Conservation (phyloP, 2,888 invertebrate species). For the Aromia moschata region DNA sequence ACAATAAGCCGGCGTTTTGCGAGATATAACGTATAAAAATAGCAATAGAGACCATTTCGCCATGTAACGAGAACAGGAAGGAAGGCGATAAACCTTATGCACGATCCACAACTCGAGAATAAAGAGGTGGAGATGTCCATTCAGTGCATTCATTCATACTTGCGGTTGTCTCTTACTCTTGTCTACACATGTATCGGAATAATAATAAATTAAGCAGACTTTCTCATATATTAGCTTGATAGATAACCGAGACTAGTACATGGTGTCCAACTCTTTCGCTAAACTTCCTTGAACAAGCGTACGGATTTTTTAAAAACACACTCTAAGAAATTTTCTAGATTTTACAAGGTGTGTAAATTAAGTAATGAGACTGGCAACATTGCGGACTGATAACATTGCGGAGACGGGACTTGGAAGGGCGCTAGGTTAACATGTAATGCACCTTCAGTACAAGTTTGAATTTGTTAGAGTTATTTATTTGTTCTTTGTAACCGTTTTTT, state of each 20-base stretch:
- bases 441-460: too few species aligned
- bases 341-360: too few species aligned
- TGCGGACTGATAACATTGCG: too few species aligned
- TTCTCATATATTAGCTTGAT: conserved; percentile 13
- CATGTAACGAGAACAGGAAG: conserved; percentile 35
- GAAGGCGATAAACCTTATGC: conserved; percentile 26
- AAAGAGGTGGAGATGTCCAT: conserved; percentile 22
- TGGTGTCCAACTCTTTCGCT: conserved; percentile 4
- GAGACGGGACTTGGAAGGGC: too few species aligned
- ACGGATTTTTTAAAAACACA: too few species aligned
- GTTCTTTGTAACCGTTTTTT: too few species aligned
- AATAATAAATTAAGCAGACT: conserved; percentile 24
- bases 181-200: conserved; percentile 26
- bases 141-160: conserved; percentile 24
- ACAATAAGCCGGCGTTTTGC: conserved; percentile 26
- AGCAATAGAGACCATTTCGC: conserved; percentile 16
- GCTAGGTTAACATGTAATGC: too few species aligned
- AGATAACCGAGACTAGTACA: conserved; percentile 13
- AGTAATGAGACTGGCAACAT: too few species aligned
- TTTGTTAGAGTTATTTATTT: too few species aligned
- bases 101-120: conserved; percentile 19
- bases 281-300: too few species aligned
- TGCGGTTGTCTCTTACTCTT: conserved; percentile 24
- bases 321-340: too few species aligned
- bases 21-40: conserved; percentile 20